These are phyloP conservation scores for Pteropus rufus DNA, from an alignment of 2,797 vertebrate genomes.

Conservation along the genomic window DNA sequence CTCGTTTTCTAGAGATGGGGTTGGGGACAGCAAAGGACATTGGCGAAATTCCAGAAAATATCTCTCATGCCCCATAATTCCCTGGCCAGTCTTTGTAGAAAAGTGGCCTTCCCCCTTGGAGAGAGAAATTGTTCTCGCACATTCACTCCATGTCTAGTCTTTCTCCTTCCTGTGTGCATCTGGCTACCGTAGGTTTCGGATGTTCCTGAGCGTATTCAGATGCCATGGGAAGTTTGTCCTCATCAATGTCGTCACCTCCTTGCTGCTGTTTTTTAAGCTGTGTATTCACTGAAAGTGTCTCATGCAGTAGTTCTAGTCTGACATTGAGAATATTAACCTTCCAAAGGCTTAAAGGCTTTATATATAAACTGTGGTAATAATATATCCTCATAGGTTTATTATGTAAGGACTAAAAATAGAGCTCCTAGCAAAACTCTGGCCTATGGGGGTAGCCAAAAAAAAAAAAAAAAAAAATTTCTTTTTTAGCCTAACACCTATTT, in stretches of 20 bases:
- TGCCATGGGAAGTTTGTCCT: accelerated
- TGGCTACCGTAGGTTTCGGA: accelerated
- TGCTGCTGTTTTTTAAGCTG: background rate
- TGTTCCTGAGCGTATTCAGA: accelerated
- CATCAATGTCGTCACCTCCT: background rate
- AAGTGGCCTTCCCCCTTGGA: background rate
- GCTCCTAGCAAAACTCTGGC: background rate
- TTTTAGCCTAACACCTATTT: background rate
- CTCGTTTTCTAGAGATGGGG: background rate
- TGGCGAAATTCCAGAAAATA: background rate
- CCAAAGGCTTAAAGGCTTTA: background rate
- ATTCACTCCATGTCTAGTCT: no score
- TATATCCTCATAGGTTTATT: background rate
- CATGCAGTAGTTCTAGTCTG: background rate
- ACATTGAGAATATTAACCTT: background rate
- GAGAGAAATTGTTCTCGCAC: background rate
- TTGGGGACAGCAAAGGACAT: background rate
- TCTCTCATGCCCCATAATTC: background rate
- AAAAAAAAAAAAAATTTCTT: background rate
- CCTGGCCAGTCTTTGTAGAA: background rate
- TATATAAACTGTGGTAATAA: no score
- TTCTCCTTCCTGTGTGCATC: no score
- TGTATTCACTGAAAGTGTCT: background rate
- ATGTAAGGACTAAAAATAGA: background rate
- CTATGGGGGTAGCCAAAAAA: accelerated